These are phyloP conservation scores for Drosophila auraria DNA, from an alignment of 1,140 invertebrate species.

Conservation along the genomic window DNA sequence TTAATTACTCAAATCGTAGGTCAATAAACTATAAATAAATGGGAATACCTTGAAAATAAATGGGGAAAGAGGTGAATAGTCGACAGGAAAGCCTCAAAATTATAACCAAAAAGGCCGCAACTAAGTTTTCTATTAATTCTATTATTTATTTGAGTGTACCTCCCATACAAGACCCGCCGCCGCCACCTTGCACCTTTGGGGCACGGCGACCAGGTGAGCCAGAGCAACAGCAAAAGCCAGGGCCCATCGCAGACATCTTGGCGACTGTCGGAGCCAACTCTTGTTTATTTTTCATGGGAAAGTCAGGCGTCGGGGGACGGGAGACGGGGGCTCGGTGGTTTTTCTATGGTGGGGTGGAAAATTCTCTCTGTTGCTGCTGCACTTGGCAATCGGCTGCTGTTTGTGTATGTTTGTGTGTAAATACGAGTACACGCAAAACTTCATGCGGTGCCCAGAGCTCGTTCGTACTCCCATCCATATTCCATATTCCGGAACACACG, in stretches of 20 bases:
- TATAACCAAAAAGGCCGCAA: too few species aligned
- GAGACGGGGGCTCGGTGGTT: not conserved
- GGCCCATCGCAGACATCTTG: conserved; percentile 75
- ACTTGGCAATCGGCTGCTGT: conserved; percentile 66
- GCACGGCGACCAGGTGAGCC: conserved; percentile 53
- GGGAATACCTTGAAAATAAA: not conserved
- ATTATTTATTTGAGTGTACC: conserved; percentile 16
- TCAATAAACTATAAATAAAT: not conserved
- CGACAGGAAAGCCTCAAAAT: too few species aligned
- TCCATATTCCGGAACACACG: conserved; percentile 65
- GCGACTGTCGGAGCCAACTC: conserved; percentile 72
- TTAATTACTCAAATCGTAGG: not conserved
- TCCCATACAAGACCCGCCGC: conserved; percentile 9
- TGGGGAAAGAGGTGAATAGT: not conserved
- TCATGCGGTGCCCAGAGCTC: conserved; percentile 63
- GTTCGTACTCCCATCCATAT: conserved; percentile 2
- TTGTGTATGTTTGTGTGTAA: conserved; percentile 75
- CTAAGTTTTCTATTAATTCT: not conserved
- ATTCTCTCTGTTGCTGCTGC: conserved; percentile 32
- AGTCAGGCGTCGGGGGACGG: conserved; percentile 45
- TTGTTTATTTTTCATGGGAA: conserved; percentile 82
- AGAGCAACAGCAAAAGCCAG: conserved; percentile 42
- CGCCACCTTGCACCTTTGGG: conserved; percentile 14
- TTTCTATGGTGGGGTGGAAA: not conserved
- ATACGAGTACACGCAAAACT: conserved; percentile 79